Evolutionary conservation across 2,113 vertebrate species (phyloP).

Genomic region (Gorsachius goisagi): DNA sequence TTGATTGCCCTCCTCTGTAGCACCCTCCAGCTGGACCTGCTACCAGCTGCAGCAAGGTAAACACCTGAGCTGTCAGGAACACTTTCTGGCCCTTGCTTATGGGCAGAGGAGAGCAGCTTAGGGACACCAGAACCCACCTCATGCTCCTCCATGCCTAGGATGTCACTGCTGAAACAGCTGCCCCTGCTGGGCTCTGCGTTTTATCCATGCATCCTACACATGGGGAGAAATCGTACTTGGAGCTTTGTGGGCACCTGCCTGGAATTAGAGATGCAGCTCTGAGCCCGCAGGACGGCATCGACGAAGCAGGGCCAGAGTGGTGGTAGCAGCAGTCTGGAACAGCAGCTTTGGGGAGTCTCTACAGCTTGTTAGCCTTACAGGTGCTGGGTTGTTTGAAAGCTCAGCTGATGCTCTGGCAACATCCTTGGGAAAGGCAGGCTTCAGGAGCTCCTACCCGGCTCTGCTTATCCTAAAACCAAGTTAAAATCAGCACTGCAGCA

Average conservation of each 20-base stretch:
- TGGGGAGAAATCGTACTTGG: neutral
- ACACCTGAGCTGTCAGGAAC: neutral
- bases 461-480: neutral
- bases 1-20: neutral
- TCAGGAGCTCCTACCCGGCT: neutral
- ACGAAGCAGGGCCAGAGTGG: neutral
- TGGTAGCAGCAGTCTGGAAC: neutral
- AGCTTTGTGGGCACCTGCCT: neutral
- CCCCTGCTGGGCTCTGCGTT: neutral
- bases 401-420: neutral
- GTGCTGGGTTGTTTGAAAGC: neutral
- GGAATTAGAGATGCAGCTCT: neutral
- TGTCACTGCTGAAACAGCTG: neutral
- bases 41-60: neutral
- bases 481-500: neutral
- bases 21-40: neutral
- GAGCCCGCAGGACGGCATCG: rapidly evolving
- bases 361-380: neutral
- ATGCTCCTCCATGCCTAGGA: neutral
- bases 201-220: neutral
- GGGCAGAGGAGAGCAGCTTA: neutral
- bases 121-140: neutral
- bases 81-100: neutral
- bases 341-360: neutral
- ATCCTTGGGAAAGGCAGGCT: neutral